Conservation (phyloP, 2,888 invertebrate genomes). For the Thysanoteuthis rhombus region DNA sequence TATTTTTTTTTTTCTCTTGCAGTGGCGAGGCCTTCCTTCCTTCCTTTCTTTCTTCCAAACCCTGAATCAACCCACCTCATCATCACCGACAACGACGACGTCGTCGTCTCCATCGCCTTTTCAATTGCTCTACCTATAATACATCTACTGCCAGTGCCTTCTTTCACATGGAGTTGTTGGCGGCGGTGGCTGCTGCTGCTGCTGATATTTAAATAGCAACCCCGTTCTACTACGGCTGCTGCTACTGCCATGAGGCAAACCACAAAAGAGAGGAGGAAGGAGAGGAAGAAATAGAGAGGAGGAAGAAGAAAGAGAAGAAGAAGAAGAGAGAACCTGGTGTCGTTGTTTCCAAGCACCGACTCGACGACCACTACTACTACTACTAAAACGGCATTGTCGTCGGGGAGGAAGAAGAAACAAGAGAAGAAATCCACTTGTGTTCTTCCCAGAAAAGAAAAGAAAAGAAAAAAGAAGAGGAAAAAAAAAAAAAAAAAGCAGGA, state of each 20-base stretch:
- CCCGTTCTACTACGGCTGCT: too few species aligned
- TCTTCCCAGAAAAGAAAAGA: background rate
- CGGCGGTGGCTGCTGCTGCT: background rate
- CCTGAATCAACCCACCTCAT: too few species aligned
- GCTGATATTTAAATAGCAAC: background rate
- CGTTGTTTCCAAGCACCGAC: background rate
- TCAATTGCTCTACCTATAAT: background rate
- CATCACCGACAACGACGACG: too few species aligned
- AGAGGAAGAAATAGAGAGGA: background rate
- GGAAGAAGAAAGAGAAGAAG: background rate
- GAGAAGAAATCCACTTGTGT: background rate
- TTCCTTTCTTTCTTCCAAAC: too few species aligned
- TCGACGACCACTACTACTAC: background rate
- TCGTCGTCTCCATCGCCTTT: background rate
- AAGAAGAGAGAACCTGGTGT: background rate
- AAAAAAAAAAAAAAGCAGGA: background rate
- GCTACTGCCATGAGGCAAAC: background rate
- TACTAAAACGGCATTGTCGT: background rate
- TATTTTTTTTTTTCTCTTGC: too few species aligned
- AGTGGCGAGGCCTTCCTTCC: too few species aligned
- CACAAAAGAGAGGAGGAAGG: background rate
- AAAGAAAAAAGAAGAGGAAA: background rate
- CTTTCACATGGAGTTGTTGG: background rate
- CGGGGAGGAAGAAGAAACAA: slow-evolving; percentile 1
- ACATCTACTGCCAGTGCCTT: too few species aligned